phyloP scores from a whole-genome alignment of 2,113 vertebrate species.

The Pontoporia blainvillei region DNA sequence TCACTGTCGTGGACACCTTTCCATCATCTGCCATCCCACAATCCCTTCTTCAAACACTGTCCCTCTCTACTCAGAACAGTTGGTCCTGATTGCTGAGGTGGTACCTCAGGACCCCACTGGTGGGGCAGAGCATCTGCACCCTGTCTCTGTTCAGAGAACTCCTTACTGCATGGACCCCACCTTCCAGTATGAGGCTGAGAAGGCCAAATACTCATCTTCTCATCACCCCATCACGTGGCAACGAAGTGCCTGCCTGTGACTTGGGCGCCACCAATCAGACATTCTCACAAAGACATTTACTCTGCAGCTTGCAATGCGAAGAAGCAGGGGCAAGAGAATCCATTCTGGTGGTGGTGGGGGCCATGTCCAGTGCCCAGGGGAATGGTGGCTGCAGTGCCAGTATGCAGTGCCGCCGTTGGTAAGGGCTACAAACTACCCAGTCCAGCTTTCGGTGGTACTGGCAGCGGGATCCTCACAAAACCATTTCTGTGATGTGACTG shows the following conservation, averaged over 20 bases:
- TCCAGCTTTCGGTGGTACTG: not conserved
- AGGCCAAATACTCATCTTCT: not conserved
- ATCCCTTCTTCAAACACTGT: not conserved
- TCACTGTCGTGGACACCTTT: not conserved
- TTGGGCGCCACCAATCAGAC: not conserved
- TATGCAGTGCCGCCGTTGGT: fast-evolving
- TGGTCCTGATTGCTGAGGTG: not conserved
- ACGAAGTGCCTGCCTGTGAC: not conserved
- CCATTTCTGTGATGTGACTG: not conserved
- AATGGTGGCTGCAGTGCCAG: not conserved
- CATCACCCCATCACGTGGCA: not conserved
- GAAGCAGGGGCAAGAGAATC: not conserved
- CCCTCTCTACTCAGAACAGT: not conserved
- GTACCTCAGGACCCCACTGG: not conserved
- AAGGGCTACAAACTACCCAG: not conserved
- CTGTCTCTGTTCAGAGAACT: not conserved
- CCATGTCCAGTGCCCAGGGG: not conserved
- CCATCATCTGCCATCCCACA: not conserved
- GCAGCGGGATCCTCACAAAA: not conserved
- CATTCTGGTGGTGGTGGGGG: not conserved
- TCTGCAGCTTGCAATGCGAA: not conserved
- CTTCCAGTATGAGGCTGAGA: not conserved
- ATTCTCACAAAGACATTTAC: not conserved
- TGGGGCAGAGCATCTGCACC: not conserved
- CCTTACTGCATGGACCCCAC: not conserved